Evolutionary conservation across 2,113 vertebrate genomes (phyloP), one percentile per base, ranked within the genome.

Genomic region (Petromus typicus): DNA sequence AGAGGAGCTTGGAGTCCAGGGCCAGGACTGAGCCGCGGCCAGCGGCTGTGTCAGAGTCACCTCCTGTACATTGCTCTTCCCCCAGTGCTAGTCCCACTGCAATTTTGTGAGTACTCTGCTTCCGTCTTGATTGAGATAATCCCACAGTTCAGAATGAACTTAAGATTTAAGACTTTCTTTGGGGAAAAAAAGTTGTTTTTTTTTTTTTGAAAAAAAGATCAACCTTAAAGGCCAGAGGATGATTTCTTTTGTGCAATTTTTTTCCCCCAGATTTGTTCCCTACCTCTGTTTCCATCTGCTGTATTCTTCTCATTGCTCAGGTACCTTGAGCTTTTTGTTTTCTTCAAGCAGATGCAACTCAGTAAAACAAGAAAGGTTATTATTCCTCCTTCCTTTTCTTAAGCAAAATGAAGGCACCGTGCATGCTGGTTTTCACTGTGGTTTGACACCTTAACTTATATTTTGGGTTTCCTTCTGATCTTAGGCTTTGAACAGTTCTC

Each of bases 191-290:
- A 71, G n/a, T n/a, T n/a, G n/a, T n/a, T n/a, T n/a, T 84, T 45
- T 83, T 88, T 88, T 69, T 67, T 93, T 91, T 86, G 23, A 75
- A 69, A 57, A n/a, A 95, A 89, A 51, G 81, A n/a, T 56, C 56
- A 57, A 25, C 12, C 37, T 76, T 85, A 76, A 84, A 85, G 59
- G 20, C 30, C 9, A 75, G 64, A 54, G 76, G 61, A 40, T 56
- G 34, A 3, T 89, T 78, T 80, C 43, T 89, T 75, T 59, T 79
- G 32, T 89, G 51, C 20, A 89, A 9, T 90, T 89, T 63, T 88
- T 18, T 37, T 86, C 66, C 25, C 25, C 48, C 54, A 4, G 63
- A 85, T 93, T 56, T 87, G 37, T 93, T 57, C 5, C 67, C 51
- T 17, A 37, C 23, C 43, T 91, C 32, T 86, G 34, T 93, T 89